Evolutionary conservation across 2,113 vertebrate species (phyloP), one percentile per base, ranked within the genome.

Genomic region (Ameiurus melas): DNA sequence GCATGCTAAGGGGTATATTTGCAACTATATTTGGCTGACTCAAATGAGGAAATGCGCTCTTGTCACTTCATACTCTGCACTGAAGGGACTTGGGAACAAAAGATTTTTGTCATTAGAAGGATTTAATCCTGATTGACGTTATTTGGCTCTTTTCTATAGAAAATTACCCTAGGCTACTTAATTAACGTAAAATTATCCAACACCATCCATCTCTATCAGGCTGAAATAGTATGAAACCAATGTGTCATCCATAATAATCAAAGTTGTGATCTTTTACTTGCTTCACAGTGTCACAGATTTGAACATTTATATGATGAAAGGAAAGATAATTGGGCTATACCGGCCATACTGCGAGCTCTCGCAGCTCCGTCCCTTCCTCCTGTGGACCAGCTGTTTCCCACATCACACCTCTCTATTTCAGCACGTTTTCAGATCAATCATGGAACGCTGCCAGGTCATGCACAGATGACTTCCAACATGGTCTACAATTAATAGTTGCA

Each of bases 361-460:
- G 10, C 77, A 36, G 75, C 5, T 30, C 55, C 13, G 13, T 55
- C 51, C 5, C 43, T 62, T 86, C 77, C 51, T 79, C 43, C 75
- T 17, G 4, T 55, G 77, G 85, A 80, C 58, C 85, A 86, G 85
- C 68, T 80, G 85, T 68, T 86, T 36, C 12, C n/a, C 14, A 51
- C 47, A 39, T 79, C 73, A 79, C 85, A 86, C 85, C 75, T 86
- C 43, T 64, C 43, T 64, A 57, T 53, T 86, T 64, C 55, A 47
- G 85, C 16, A 8, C 16, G 25, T 78, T 51, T 39, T 86, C 57
- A 47, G 85, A 86, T 79, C 39, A 12, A 10, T 79, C 73, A 30
- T 36, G 9, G 10, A 30, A 86, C 1, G 36, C 39, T 22, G 60
- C 5, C 10, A 1, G 27, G 43, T 79, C 22, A 22, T 1, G 10